Conservation (phyloP, 2,888 invertebrate genomes). For the Eupsilia transversa region DNA sequence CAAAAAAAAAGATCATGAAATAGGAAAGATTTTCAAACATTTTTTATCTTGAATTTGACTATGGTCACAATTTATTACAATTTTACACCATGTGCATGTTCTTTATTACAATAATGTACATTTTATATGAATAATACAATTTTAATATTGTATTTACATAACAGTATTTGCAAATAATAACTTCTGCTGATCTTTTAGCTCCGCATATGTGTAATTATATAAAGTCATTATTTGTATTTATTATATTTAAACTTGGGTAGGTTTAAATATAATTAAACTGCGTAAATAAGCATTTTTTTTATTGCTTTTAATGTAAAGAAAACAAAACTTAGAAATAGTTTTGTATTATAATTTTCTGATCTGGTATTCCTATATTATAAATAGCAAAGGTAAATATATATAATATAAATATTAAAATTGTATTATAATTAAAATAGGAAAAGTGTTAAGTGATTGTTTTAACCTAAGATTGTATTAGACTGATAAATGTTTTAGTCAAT, state of each 20-base stretch:
- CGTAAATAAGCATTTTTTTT: background rate
- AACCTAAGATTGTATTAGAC: conserved; percentile 5
- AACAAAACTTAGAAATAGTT: background rate
- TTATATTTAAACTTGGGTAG: background rate
- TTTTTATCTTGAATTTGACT: background rate
- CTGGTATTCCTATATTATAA: background rate
- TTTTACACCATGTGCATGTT: conserved; percentile 23
- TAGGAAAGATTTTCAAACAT: background rate
- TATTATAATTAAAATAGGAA: conserved; percentile 70
- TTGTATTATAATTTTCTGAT: background rate
- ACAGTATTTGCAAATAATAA: background rate
- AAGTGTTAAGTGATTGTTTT: conserved; percentile 70
- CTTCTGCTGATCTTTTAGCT: background rate
- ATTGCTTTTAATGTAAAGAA: background rate
- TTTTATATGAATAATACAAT: conserved; percentile 52
- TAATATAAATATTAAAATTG: conserved; percentile 69
- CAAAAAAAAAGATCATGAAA: conserved; percentile 27
- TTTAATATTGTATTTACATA: conserved; percentile 39
- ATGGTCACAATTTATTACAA: conserved; percentile 6
- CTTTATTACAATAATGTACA: conserved; percentile 25
- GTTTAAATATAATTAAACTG: background rate
- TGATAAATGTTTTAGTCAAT: conserved; percentile 7
- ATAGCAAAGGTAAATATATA: background rate
- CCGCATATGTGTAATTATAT: too few species aligned
- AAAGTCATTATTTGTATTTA: background rate